Base-by-base conservation (phyloP, 2,888 invertebrate species). In the Xanthia icteritia region DNA sequence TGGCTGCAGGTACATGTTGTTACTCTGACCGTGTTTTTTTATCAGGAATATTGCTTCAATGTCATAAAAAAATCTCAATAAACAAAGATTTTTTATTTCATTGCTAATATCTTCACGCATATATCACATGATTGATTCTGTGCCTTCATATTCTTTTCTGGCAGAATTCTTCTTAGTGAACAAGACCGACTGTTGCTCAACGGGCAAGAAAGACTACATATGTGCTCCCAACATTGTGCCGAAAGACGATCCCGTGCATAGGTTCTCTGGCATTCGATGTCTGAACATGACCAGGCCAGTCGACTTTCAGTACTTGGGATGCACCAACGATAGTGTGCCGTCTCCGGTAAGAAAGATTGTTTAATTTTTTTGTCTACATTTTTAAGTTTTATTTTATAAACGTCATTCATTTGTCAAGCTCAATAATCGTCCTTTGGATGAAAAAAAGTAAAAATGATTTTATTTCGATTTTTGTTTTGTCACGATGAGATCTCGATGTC, bases 271-370 rank as follows among this genome's bases (percentile, higher is more conserved):
- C 6, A 86, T 91, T 8, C 86, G 91, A 15, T 93, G 93, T 74
- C 73, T 91, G 79, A 92, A 93, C 67, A 74, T 92, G 76, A 93
- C 92, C 8, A 88, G 89, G 11, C 92, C 93, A 0, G 84, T 86
- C n/a, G 85, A 90, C 4, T 93, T 88, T 76, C 92, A 92, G 73
- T 86, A 88, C 5, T 79, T 80, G 6, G 90, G 91, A 23, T 93
- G 93, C 68, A 68, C 88, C 36, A 85, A 81, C 6, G 89, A 89
- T 11, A n/a, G 45, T 15, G 8, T 39, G n/a, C 73, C 80, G 1
- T 6, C 73, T 15, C 80, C 76, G 27, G 82, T 75, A 81, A 70
- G 60, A 70, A 15, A 0, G 15, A 60, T 23, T 27, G 6, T 20
- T 45, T 31, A 13, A 0, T 60, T 15, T n/a, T 13, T 56, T n/a